These are phyloP conservation scores for Choristoneura rosaceana DNA, from an alignment of 2,888 invertebrate species.

Conservation along the genomic window DNA sequence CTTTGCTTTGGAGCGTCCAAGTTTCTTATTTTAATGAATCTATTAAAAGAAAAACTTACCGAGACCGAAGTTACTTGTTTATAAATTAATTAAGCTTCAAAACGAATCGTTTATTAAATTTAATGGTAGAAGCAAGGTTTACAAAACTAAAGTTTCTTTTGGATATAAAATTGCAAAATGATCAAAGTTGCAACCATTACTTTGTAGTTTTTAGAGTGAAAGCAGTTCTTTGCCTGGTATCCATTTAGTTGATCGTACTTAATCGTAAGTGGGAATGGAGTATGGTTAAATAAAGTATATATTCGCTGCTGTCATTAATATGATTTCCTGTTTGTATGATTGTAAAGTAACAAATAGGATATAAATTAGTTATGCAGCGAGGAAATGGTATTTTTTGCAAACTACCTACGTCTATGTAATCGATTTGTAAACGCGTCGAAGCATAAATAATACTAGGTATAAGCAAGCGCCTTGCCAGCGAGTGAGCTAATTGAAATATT, in stretches of 20 bases:
- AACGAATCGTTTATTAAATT: slow-evolving; percentile 21
- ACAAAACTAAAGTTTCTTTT: slow-evolving; percentile 8
- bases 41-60: slow-evolving; percentile 19
- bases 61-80: slow-evolving; percentile 11
- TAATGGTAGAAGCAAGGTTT: slow-evolving; percentile 6
- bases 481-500: neutral
- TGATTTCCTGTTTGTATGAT: neutral
- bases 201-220: slow-evolving; percentile 7
- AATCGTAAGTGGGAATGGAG: too few relatives aligned
- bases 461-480: slow-evolving; percentile 14
- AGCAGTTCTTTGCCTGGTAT: neutral
- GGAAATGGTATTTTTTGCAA: slow-evolving; percentile 25
- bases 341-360: neutral
- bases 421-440: slow-evolving; percentile 21
- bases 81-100: slow-evolving; percentile 20
- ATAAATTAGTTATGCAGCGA: slow-evolving; percentile 7
- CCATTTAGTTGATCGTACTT: neutral
- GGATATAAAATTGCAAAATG: slow-evolving; percentile 6
- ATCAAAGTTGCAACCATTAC: slow-evolving; percentile 13
- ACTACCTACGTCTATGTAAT: slow-evolving; percentile 4
- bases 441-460: slow-evolving; percentile 29
- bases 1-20: slow-evolving; percentile 6
- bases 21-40: slow-evolving; percentile 20
- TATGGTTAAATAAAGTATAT: too few relatives aligned
- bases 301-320: too few relatives aligned